phyloP scores from a whole-genome alignment of 2,888 invertebrate species.

The Clistopyga incitator region DNA sequence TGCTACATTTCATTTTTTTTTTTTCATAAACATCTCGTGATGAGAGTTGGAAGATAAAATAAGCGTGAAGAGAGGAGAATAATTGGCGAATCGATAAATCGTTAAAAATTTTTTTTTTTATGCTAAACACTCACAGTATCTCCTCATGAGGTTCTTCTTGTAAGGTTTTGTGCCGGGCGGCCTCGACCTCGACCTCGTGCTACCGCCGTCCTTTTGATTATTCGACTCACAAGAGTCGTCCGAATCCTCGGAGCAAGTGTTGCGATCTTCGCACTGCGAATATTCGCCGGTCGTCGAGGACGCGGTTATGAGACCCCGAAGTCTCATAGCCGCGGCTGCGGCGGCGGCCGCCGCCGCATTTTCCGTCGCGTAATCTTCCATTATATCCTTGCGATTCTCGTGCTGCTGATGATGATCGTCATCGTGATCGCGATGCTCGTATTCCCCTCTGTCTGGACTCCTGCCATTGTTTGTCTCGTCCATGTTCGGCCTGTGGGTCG shows the following conservation, averaged over 20 bases:
- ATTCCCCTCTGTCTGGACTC: conserved; percentile 71
- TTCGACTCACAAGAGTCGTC: conserved; percentile 91
- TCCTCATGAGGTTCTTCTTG: conserved; percentile 96
- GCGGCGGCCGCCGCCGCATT: conserved; percentile 84
- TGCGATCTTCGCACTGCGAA: conserved; percentile 83
- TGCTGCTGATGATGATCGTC: conserved; percentile 41
- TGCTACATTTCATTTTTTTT: not conserved
- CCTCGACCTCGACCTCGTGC: conserved; percentile 84
- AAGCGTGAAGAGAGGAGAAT: not conserved
- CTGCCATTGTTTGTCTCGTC: conserved; percentile 82
- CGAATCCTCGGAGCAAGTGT: conserved; percentile 91
- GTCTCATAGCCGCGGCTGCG: conserved; percentile 80
- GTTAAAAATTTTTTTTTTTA: not conserved
- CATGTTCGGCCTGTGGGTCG: conserved; percentile 57
- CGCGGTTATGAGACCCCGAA: conserved; percentile 72
- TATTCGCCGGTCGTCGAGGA: conserved; percentile 81
- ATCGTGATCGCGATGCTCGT: conserved; percentile 75
- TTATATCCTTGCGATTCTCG: conserved; percentile 65
- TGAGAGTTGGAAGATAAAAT: not conserved
- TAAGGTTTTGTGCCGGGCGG: conserved; percentile 87
- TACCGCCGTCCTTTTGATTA: conserved; percentile 86
- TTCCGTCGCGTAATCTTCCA: conserved; percentile 75
- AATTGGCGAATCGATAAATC: not conserved
- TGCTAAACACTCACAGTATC: conserved; percentile 93
- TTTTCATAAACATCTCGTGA: not conserved